Percentiles rank a stretch among this genome's conserved stretches.
Evolutionary conservation across 1,140 invertebrate genomes (phyloP).

Genomic region (Heliconius melpomene): DNA sequence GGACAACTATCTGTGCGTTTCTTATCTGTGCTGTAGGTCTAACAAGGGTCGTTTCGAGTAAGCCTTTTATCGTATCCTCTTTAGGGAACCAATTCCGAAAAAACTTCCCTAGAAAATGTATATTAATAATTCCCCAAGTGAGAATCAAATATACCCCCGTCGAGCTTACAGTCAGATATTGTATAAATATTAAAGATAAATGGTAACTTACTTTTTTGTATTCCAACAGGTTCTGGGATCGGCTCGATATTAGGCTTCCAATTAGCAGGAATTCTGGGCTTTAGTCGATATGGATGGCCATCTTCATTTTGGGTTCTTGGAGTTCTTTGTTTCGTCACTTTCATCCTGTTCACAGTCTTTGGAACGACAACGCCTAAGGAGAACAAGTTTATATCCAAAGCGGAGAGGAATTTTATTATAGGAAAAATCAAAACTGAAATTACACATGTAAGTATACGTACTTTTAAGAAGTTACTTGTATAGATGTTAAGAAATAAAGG

Average conservation of each 20-base stretch:
- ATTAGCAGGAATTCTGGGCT: slow-evolving; percentile 73
- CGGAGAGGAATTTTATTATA: slow-evolving; percentile 7
- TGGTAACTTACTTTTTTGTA: not conserved
- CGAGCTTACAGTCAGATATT: no score
- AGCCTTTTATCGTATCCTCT: no score
- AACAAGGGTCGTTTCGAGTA: no score
- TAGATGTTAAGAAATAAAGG: not conserved
- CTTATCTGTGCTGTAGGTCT: no score
- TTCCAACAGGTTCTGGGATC: slow-evolving; percentile 52
- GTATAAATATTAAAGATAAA: not conserved
- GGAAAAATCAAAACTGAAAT: not conserved
- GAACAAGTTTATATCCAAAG: slow-evolving; percentile 11
- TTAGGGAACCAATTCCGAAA: no score
- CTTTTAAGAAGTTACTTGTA: no score
- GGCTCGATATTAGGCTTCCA: slow-evolving; percentile 79
- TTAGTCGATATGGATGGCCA: slow-evolving; percentile 77
- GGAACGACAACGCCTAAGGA: not conserved
- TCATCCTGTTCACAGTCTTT: slow-evolving; percentile 58
- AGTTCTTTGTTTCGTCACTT: slow-evolving; percentile 66
- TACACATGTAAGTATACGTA: not conserved
- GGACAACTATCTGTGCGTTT: no score
- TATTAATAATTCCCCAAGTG: no score
- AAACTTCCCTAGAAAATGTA: no score
- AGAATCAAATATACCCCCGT: no score
- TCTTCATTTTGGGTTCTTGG: slow-evolving; percentile 83